Base-by-base conservation (phyloP, 1,140 invertebrate genomes). In the Leptonema lineaticorne region DNA sequence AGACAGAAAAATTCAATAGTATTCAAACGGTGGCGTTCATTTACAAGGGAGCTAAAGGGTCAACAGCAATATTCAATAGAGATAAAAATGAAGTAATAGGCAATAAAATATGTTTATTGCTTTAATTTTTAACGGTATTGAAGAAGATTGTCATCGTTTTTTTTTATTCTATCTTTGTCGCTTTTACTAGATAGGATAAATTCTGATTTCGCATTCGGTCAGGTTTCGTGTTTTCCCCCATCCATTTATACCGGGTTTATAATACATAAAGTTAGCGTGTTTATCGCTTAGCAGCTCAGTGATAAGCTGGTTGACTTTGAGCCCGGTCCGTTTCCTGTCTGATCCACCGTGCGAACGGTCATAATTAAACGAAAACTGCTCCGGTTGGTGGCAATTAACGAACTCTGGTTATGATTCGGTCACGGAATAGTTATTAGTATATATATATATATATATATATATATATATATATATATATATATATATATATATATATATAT, bases 331-430 rank as follows among this genome's bases (percentile, higher is more conserved):
- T 28, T 62, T 64, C 62, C 62, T 45, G 62, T 29, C 22, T 9
- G 27, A 26, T 50, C 45, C 62, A 64, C 14, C 62, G 62, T 64
- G 62, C 16, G 62, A 64, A 64, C 16, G 26, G 41, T 64, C 27
- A 20, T 48, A 63, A 64, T 64, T 64, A 64, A 64, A 28, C 16
- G 37, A 37, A 62, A 1, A 16, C 24, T 45, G 22, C 2, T n/a
- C 24, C 2, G 2, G 28, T 58, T 58, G 30, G 30, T 24, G 24
- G 5, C 14, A 58, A 58, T 29, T 29, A 28, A 30, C 56, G n/a
- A 37, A 14, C 7, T 37, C 30, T 8, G 7, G 14, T 37, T 18
- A 53, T 14, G 24, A 53, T 1, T 41, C 37, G 18, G 57, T 33
- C 57, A 33, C 26, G 57, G 57, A 33, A 37, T 59, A 2, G 24